Evolutionary conservation across 2,797 vertebrate species (phyloP), one percentile per base, ranked within the genome.

Genomic region (Scleropages formosus): DNA sequence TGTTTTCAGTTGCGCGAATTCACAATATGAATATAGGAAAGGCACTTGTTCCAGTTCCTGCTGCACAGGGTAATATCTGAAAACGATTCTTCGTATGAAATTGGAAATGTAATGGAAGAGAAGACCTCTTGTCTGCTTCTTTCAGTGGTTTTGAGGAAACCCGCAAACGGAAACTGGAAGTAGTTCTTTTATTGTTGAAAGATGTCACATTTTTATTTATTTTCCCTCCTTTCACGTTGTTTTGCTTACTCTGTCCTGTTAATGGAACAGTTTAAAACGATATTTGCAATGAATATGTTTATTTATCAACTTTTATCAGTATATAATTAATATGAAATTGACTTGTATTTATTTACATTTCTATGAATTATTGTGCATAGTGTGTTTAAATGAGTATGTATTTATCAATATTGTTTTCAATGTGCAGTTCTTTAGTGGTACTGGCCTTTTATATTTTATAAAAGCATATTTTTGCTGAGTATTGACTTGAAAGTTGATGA

Each of bases 401-500:
- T 87, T 90, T 88, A 75, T 69, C 88, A 87, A 89, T 91, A 88
- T 92, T 92, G 92, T 92, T 91, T 92, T 92, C 86, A 83, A 86
- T 85, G 86, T 87, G 6, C 82, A 85, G 90, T 87, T 64, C 67
- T 73, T 39, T 74, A 75, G 76, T 70, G 62, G 31, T 86, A 88
- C 87, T 84, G 79, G 77, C n/a, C n/a, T n/a, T n/a, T n/a, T n/a
- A n/a, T n/a, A n/a, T 74, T 78, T 84, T 88, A 82, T 90, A 80
- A 81, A 78, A 82, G 80, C 83, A 81, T 83, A 86, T 88, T 89
- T 83, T 78, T 80, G 76, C 63, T n/a, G 76, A 65, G 74, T 78
- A 61, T 79, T 78, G 86, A 84, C 89, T 90, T 86, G 85, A 88
- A 83, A 82, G 88, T 20, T 22, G 46, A 46, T 11, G 61, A 46